Base-by-base conservation (phyloP, 2,797 vertebrate species). In the Perdix hodgsoniae region DNA sequence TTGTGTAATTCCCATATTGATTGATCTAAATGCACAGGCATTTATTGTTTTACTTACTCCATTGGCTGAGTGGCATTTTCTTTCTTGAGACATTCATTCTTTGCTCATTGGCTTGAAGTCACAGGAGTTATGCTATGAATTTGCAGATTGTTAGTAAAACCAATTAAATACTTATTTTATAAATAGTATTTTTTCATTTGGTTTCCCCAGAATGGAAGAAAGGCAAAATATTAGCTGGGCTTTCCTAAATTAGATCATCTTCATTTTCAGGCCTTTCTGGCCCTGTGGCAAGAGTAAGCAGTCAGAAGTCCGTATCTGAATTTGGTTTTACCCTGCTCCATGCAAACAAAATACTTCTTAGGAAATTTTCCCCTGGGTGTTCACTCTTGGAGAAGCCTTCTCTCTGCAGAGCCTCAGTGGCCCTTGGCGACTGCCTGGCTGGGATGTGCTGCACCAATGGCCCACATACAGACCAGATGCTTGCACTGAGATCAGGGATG, bases 41-140 rank as follows among this genome's bases (percentile, higher is more conserved):
- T 56, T 76, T 91, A 69, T 88, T 91, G 91, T 70, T 94, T 86
- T 84, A 56, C 74, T 93, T 95, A 57, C 14, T 64, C 10, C 1
- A 6, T 44, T 85, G 95, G 86, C 85, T 91, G 81, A 95, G 96
- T 94, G 79, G 57, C 42, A 67, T 88, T 93, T 47, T 91, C 49
- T 1, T 60, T 90, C 86, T 80, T 74, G 75, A 88, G 72, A 72
- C n/a, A 49, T 31, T 85, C 78, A 72, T 79, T 49, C 75, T 83
- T 82, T 88, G 49, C 70, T 78, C 49, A 47, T 49, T 2, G 3
- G 27, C 66, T 80, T 18, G 5, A 81, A 96, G 87, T 70, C 40
- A 64, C 59, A 69, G 18, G 60, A 74, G 18, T 83, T 91, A 37
- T 37, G 90, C 71, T 39, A 69, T 3, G 17, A 85, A 77, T 57